Conservation (phyloP, 2,888 invertebrate species). For the Cataglyphis livida region DNA sequence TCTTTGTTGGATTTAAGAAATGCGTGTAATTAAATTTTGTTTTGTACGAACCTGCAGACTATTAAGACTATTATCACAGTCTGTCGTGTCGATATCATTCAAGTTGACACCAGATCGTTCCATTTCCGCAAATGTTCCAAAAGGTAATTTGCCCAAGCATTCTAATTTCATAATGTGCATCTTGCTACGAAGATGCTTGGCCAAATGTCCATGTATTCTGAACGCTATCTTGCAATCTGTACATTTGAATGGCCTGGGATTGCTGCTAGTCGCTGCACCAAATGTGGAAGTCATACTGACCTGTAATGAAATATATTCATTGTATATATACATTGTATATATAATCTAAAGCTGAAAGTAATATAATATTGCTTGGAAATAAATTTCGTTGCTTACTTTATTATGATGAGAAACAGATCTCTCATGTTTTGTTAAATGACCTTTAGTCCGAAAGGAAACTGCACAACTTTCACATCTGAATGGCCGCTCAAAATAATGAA, state of each 20-base stretch:
- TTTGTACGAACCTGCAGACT: constrained; percentile 89
- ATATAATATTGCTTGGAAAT: constrained; percentile 10
- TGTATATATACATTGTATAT: neutral
- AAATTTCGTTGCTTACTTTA: constrained; percentile 88
- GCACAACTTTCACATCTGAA: constrained; percentile 97
- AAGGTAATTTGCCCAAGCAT: constrained; percentile 96
- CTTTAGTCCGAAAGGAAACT: constrained; percentile 94
- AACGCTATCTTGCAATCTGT: constrained; percentile 98
- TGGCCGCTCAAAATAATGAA: constrained; percentile 97
- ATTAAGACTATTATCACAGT: constrained; percentile 97
- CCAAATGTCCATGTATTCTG: constrained; percentile 98
- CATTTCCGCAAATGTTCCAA: constrained; percentile 97
- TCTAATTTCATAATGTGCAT: constrained; percentile 98
- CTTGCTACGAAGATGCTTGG: constrained; percentile 98
- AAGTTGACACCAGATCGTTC: constrained; percentile 95
- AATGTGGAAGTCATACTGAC: constrained; percentile 94
- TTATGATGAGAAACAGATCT: constrained; percentile 96
- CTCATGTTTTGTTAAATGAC: constrained; percentile 97
- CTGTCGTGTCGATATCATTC: constrained; percentile 98
- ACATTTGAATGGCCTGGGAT: constrained; percentile 98
- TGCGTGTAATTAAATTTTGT: neutral
- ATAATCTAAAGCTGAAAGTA: neutral
- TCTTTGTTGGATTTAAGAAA: neutral
- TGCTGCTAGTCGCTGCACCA: constrained; percentile 93
- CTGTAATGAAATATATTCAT: constrained; percentile 74